Evolutionary conservation across 2,797 vertebrate genomes (phyloP), one percentile per base, ranked within the genome.

Genomic region (Garrulus glandarius): DNA sequence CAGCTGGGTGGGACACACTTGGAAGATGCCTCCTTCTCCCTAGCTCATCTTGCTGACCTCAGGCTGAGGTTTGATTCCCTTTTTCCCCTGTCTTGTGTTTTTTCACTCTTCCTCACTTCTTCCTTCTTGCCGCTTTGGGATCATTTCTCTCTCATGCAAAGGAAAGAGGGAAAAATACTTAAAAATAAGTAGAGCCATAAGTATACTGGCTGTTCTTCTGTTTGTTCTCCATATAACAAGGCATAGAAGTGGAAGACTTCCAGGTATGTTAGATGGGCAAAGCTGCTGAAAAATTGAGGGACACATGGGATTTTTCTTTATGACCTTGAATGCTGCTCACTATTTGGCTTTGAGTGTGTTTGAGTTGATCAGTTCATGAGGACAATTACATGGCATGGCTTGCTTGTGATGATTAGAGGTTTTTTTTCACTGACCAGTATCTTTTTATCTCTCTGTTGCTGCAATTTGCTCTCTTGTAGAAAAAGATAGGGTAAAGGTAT

Each of bases 221-320:
- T 24, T 80, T 86, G 15, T 16, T 65, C 2, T 70, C 43, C n/a
- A 13, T 5, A 6, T 39, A 59, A 39, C 0, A 0, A 69, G 32
- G 9, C 11, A 44, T 8, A 30, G 20, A 21, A 57, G 11, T 15
- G 18, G 19, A 19, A 83, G 8, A 32, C 29, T 67, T 64, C 8
- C 6, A 16, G 30, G 9, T 9, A 29, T 0, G 1, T 19, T 52
- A 36, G 23, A 49, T 9, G 3, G 44, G 24, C 0, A 4, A 55
- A 77, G 9, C 10, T 8, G 39, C 34, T 76, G 32, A 17, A 80
- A 68, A 74, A 75, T 3, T 36, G 41, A 74, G 20, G 11, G 21
- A 3, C 29, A 20, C 0, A 2, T 21, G 46, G 39, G 1, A 3
- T 32, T 85, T 95, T 88, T 60, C 26, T 60, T 87, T 39, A 44